Evolutionary conservation across 2,113 vertebrate species (phyloP).

Genomic region (Eulacestoma nigropectus): DNA sequence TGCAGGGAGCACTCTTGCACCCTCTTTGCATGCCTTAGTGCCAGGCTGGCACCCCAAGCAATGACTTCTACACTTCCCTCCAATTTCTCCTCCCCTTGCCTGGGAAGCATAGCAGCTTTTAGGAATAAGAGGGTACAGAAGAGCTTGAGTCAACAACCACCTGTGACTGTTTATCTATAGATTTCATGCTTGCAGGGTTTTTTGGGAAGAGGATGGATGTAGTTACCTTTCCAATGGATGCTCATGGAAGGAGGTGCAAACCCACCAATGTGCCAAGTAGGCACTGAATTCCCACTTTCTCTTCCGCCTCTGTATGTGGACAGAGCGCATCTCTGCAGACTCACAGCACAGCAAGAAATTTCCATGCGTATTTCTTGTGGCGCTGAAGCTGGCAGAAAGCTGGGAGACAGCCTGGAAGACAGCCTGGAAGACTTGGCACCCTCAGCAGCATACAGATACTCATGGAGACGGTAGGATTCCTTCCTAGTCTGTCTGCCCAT

Average conservation of each 20-base stretch:
- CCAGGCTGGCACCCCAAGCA: not conserved
- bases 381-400: not conserved
- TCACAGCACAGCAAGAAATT: not conserved
- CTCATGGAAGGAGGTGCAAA: not conserved
- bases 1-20: conserved; percentile 11
- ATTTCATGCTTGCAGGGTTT: not conserved
- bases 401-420: not conserved
- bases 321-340: not conserved
- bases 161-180: not conserved
- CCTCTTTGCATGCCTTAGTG: not conserved
- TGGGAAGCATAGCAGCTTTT: not conserved
- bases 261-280: not conserved
- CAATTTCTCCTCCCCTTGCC: not conserved
- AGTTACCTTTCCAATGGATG: not conserved
- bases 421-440: not conserved
- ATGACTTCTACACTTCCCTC: not conserved
- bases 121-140: not conserved
- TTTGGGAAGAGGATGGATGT: not conserved
- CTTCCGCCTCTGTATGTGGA: not conserved
- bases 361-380: not conserved
- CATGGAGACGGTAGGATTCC: not conserved
- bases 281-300: not conserved
- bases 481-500: not conserved
- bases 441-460: not conserved
- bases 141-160: not conserved